Evolutionary conservation across 2,113 vertebrate genomes (phyloP).

Genomic region (Hepsetus odoe): DNA sequence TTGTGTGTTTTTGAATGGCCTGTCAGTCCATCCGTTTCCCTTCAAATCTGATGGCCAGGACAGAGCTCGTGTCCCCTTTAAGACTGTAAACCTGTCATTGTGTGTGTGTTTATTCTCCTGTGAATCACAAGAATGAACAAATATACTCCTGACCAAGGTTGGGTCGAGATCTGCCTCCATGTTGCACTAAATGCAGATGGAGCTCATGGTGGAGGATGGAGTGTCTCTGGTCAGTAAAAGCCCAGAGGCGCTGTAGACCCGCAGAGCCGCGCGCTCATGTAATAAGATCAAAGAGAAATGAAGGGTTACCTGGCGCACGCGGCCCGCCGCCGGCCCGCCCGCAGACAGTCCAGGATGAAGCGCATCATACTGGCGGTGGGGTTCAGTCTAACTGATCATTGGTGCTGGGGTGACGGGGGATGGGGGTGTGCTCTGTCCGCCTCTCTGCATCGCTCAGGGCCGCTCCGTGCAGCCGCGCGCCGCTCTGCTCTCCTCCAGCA

Average conservation of each 20-base stretch:
- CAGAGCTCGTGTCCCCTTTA: background rate
- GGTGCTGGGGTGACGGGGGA: background rate
- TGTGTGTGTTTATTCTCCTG: background rate
- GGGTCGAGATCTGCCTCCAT: background rate
- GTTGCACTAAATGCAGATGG: background rate
- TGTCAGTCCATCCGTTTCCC: background rate
- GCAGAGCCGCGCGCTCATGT: background rate
- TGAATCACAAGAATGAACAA: background rate
- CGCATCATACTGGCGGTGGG: slow-evolving; percentile 54
- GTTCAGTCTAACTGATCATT: background rate
- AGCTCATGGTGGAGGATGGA: background rate
- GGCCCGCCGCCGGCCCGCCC: slow-evolving; percentile 51
- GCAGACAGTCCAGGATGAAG: slow-evolving; percentile 56
- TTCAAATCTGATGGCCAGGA: no score
- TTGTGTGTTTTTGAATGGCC: no score
- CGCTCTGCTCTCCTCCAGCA: slow-evolving; percentile 7
- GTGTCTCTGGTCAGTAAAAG: background rate
- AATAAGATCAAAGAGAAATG: background rate
- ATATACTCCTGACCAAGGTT: background rate
- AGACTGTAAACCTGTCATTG: background rate
- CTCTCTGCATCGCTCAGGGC: background rate
- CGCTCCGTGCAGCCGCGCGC: background rate
- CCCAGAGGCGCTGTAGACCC: background rate
- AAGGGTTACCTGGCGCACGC: slow-evolving; percentile 34
- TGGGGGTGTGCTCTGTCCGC: background rate